A percentile compares a stretch with the other conserved stretches of the same genome.
Evolutionary conservation across 2,797 vertebrate species (phyloP).

Genomic region (Trachops cirrhosus): DNA sequence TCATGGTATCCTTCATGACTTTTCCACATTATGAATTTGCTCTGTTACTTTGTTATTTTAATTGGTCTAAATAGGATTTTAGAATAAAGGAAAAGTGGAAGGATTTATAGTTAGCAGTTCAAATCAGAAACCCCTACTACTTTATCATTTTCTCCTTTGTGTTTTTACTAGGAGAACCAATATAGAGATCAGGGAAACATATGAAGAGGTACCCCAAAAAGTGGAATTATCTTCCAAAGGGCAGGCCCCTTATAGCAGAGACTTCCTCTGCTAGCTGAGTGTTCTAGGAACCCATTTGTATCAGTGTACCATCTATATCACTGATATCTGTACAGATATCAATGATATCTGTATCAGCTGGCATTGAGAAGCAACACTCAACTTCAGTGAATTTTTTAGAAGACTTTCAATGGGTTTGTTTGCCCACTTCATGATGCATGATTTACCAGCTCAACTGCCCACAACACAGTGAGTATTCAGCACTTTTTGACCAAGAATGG

Average conservation of each 20-base stretch:
- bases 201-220: neutral
- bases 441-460: neutral
- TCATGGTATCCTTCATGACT: neutral
- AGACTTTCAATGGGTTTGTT: neutral
- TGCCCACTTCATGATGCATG: neutral
- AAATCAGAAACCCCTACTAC: neutral
- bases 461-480: neutral
- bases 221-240: neutral
- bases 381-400: neutral
- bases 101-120: neutral
- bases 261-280: neutral
- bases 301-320: neutral
- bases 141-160: neutral
- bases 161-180: neutral
- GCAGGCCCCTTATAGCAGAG: neutral
- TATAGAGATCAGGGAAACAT: neutral
- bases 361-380: neutral
- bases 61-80: neutral
- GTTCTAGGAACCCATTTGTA: neutral
- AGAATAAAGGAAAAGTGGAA: neutral
- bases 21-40: neutral
- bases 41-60: neutral
- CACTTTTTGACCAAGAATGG: neutral
- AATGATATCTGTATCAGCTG: neutral
- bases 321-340: too few species aligned